A percentile compares a stretch with the other conserved stretches of the same genome.
These are phyloP conservation scores for Heteromormyrus szaboi DNA, from an alignment of 2,797 vertebrate species.

Conservation along the genomic window DNA sequence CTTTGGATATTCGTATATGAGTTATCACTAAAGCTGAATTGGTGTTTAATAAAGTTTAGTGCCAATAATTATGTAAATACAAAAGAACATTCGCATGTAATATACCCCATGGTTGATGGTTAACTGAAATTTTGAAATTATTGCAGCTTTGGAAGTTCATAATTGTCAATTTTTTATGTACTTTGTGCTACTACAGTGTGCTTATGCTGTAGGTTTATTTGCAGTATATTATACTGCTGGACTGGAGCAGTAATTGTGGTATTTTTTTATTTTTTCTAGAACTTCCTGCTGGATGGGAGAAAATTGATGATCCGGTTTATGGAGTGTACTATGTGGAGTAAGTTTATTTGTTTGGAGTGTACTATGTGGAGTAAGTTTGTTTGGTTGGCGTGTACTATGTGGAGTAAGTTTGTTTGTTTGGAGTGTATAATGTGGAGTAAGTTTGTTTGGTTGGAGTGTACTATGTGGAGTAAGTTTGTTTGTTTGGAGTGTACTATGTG, in stretches of 20 bases:
- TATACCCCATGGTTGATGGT: neutral
- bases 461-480: too few species aligned
- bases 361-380: constrained; percentile 44
- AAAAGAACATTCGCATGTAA: neutral
- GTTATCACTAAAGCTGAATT: neutral
- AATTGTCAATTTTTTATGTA: neutral
- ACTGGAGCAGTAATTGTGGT: neutral
- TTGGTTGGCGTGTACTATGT: too few species aligned
- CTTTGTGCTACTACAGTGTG: neutral
- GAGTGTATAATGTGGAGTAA: too few species aligned
- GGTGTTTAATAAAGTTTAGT: neutral
- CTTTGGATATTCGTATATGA: neutral
- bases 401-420: constrained; percentile 52
- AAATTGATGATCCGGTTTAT: constrained; percentile 96
- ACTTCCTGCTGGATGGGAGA: constrained; percentile 96
- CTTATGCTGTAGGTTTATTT: neutral
- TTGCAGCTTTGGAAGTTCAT: neutral
- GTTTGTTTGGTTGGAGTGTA: too few species aligned
- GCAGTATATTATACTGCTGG: neutral
- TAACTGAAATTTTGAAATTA: neutral
- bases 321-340: constrained; percentile 99
- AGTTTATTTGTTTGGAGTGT: constrained; percentile 45
- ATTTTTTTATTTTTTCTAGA: constrained; percentile 66
- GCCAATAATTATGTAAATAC: neutral
- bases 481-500: too few species aligned